These are phyloP conservation scores for Naja naja DNA, from an alignment of 2,113 vertebrate genomes.

Conservation along the genomic window DNA sequence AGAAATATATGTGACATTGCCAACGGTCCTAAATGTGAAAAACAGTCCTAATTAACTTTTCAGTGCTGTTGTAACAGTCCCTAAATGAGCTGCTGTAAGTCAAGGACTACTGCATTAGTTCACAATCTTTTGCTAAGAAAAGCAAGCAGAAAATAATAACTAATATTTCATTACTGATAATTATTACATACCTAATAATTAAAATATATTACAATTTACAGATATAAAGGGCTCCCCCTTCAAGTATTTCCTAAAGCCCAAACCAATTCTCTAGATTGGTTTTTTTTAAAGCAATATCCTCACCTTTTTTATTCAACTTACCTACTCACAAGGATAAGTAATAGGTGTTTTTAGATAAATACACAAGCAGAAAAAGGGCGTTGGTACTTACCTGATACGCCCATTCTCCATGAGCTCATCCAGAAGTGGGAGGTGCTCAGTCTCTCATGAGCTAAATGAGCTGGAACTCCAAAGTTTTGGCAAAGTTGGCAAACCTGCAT, in stretches of 20 bases:
- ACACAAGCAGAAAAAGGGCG: neutral
- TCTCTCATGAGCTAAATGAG: too few species aligned
- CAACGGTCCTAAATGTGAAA: neutral
- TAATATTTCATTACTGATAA: neutral
- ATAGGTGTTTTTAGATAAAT: neutral
- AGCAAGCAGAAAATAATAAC: neutral
- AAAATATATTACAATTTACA: neutral
- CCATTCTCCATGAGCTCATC: too few species aligned
- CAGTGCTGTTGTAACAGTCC: neutral
- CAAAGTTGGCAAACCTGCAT: too few species aligned
- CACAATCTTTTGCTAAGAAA: neutral
- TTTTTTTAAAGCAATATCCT: neutral
- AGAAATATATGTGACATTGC: too few species aligned
- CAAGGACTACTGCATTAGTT: neutral
- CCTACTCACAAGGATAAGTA: neutral
- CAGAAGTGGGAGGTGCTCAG: too few species aligned
- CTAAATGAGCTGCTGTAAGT: neutral
- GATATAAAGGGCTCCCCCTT: neutral
- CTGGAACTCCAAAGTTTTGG: too few species aligned
- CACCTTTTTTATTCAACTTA: neutral
- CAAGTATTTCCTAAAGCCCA: neutral
- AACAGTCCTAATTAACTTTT: neutral
- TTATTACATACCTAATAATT: neutral
- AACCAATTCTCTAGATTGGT: neutral
- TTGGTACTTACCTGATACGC: too few species aligned